A percentile compares a stretch with the other conserved stretches of the same genome.
Evolutionary conservation across 2,888 invertebrate genomes (phyloP).

Genomic region (Trachelus tabidus): DNA sequence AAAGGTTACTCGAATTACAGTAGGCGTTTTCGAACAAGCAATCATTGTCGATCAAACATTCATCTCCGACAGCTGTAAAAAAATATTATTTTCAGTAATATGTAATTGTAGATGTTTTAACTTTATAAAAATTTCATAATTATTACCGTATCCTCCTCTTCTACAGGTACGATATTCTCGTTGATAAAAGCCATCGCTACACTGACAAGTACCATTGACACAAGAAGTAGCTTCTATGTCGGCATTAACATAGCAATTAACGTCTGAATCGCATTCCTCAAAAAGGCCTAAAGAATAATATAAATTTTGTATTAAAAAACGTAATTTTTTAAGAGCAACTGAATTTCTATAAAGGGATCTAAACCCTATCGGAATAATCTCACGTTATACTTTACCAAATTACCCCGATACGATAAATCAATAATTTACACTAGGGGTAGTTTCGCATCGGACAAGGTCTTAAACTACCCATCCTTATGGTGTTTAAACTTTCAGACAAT

Average conservation of each 20-base stretch:
- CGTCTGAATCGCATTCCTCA: slow-evolving; percentile 39
- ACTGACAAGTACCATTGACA: slow-evolving; percentile 39
- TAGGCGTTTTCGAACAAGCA: slow-evolving; percentile 37
- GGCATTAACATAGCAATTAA: slow-evolving; percentile 50
- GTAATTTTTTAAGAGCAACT: not conserved
- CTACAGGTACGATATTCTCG: slow-evolving; percentile 58
- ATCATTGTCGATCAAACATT: slow-evolving; percentile 43
- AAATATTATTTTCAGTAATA: slow-evolving; percentile 7
- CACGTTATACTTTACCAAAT: not conserved
- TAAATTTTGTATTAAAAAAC: not conserved
- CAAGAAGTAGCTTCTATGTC: slow-evolving; percentile 50
- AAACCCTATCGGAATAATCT: not conserved
- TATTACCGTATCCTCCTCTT: slow-evolving; percentile 37
- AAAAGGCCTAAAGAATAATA: slow-evolving; percentile 37
- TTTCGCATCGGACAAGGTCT: not conserved
- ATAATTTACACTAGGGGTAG: not conserved
- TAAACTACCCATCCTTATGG: not conserved
- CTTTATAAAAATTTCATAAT: not conserved
- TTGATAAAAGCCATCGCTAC: slow-evolving; percentile 52
- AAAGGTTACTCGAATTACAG: slow-evolving; percentile 22
- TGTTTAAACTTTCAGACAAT: not conserved
- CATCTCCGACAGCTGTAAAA: slow-evolving; percentile 31
- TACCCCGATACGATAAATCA: not conserved
- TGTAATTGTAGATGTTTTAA: not conserved
- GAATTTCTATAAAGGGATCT: not conserved